Conservation (phyloP, 2,113 vertebrate genomes). For the Ctenomys sociabilis region DNA sequence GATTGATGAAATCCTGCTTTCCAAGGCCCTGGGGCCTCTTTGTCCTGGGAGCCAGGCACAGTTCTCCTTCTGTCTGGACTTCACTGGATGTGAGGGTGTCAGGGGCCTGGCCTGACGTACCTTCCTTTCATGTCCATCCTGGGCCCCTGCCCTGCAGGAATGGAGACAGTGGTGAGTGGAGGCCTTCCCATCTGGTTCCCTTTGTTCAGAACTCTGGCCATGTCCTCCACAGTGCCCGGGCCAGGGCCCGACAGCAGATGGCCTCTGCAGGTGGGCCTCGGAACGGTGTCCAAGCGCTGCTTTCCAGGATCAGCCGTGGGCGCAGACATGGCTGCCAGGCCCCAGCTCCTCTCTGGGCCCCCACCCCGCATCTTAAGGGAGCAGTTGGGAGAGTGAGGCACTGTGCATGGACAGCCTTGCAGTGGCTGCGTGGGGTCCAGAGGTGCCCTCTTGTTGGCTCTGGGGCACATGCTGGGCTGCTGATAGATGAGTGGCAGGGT, state of each 20-base stretch:
- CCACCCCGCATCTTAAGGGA: rapidly evolving
- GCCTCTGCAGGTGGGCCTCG: slow-evolving; percentile 68
- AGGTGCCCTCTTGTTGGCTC: not conserved
- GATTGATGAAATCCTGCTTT: rapidly evolving
- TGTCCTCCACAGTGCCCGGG: not conserved
- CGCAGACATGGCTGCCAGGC: not conserved
- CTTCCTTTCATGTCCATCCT: not conserved
- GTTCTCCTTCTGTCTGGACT: not conserved
- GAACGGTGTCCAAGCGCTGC: not conserved
- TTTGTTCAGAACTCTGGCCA: slow-evolving; percentile 66
- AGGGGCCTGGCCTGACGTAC: rapidly evolving
- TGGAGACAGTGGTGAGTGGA: not conserved
- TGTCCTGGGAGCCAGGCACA: not conserved
- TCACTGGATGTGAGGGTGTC: rapidly evolving
- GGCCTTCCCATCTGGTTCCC: not conserved
- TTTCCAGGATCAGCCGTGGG: slow-evolving; percentile 50
- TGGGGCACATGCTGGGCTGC: not conserved
- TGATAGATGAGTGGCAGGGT: not conserved
- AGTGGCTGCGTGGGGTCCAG: not conserved
- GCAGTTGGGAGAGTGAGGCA: not conserved
- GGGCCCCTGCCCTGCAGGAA: not conserved
- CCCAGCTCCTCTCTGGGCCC: rapidly evolving
- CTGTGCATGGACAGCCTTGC: not conserved
- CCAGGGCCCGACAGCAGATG: slow-evolving; percentile 73
- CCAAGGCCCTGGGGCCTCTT: not conserved